These are phyloP conservation scores for Petrocephalus sullivani DNA, from an alignment of 2,797 vertebrate genomes.

Conservation along the genomic window DNA sequence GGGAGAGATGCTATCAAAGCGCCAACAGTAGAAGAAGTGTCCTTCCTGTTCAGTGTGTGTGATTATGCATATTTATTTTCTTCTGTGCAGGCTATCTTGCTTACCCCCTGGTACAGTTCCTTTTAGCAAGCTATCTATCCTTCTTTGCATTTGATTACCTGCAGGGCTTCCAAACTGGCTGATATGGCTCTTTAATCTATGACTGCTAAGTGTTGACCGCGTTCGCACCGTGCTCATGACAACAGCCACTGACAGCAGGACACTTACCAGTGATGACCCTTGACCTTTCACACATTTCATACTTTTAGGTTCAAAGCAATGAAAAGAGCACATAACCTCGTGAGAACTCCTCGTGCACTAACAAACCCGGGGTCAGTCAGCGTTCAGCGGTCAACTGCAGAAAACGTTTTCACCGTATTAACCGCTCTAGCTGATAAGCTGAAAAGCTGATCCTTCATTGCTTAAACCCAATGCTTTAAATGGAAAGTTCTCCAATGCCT, in stretches of 20 bases:
- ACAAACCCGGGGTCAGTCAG: background rate
- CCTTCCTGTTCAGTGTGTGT: constrained; percentile 5
- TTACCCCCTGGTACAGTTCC: background rate
- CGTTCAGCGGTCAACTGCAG: background rate
- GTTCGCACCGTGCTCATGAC: background rate
- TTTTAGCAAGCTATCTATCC: background rate
- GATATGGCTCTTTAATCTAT: background rate
- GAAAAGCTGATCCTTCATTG: background rate
- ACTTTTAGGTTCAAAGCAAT: background rate
- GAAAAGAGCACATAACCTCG: background rate
- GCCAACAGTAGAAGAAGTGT: constrained; percentile 41
- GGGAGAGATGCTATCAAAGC: constrained; percentile 51
- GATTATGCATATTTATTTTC: constrained; percentile 6
- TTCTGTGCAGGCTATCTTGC: background rate
- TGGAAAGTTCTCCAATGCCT: background rate
- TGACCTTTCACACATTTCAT: background rate
- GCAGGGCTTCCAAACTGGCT: background rate
- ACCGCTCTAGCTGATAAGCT: background rate
- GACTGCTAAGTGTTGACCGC: background rate
- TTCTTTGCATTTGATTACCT: background rate
- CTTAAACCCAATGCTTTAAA: background rate
- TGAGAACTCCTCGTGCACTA: background rate
- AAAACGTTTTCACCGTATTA: background rate
- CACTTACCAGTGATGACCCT: background rate
- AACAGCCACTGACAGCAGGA: background rate